phyloP scores from a whole-genome alignment of 2,888 invertebrate genomes.

The Cataglyphis altisquamis region DNA sequence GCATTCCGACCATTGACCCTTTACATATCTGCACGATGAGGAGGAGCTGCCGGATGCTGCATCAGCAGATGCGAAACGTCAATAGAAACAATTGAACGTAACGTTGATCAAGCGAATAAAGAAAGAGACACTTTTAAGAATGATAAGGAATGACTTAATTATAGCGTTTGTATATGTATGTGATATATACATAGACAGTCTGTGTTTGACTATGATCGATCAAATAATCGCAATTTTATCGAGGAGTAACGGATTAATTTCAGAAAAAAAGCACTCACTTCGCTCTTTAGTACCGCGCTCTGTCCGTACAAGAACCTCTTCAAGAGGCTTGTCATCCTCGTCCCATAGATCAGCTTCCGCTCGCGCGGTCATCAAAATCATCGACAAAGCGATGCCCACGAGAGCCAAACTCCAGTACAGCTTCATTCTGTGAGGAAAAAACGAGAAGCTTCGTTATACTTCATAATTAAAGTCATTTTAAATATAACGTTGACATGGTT shows the following conservation, averaged over 20 bases:
- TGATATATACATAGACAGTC: background rate
- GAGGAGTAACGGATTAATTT: slow-evolving; percentile 37
- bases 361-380: slow-evolving; percentile 87
- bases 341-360: slow-evolving; percentile 90
- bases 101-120: slow-evolving; percentile 64
- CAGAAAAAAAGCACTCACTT: slow-evolving; percentile 82
- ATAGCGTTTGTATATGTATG: background rate
- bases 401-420: slow-evolving; percentile 84
- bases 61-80: slow-evolving; percentile 77
- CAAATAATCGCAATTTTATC: slow-evolving; percentile 11
- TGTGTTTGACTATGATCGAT: slow-evolving; percentile 11
- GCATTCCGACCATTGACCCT: slow-evolving; percentile 96
- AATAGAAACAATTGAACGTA: slow-evolving; percentile 74
- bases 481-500: slow-evolving; percentile 50
- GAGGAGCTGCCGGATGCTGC: slow-evolving; percentile 86
- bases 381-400: slow-evolving; percentile 87
- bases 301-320: slow-evolving; percentile 92
- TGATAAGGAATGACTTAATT: slow-evolving; percentile 27
- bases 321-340: slow-evolving; percentile 90
- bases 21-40: slow-evolving; percentile 94
- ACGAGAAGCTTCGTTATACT: slow-evolving; percentile 56
- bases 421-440: slow-evolving; percentile 80
- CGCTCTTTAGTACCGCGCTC: slow-evolving; percentile 93
- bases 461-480: slow-evolving; percentile 61
- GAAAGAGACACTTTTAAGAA: slow-evolving; percentile 46